Base-by-base conservation (phyloP, 2,888 invertebrate species). In the Malthinus flaveolus region DNA sequence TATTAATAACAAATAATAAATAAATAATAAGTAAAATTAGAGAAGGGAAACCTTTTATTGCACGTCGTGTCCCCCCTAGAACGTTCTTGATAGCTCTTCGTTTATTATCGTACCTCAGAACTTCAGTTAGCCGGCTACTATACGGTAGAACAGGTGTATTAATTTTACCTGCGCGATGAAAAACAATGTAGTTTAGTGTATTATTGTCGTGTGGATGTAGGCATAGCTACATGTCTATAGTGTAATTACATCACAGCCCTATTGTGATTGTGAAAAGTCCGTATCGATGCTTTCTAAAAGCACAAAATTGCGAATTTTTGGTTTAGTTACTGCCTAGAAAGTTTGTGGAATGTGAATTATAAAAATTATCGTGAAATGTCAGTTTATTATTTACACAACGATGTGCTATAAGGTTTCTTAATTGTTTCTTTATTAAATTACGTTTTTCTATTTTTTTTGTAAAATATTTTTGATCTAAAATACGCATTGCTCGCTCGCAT, bases 251-350 rank as follows among this genome's bases (percentile, higher is more conserved):
- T 63, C 62, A 63, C 55, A 49, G 56, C 45, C 35, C 44, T 44
- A 63, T 62, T 63, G 65, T 65, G 52, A 47, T 60, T 65, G 65
- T 60, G 59, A 47, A 65, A 32, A 49, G 49, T 48, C 59, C 57
- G 63, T 63, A 59, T 59, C 61, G 57, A 23, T 54, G 62, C 60
- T 65, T 65, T 63, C 63, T 62, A 62, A 49, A 23, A 54, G 33
- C 42, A 39, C 11, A 32, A 49, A 49, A 56, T 36, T 35, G 39
- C 35, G 23, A 55, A 48, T 49, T 54, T 47, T 48, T 36, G 11
- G 37, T 35, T 15, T 11, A n/a, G 23, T 32, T 46, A 32, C 23
- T 49, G 23, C 34, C 37, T 51, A 61, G 60, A 61, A 61, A 61
- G 60, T 56, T n/a, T 53, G 56, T 53, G 56, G 56, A 55, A 59